Conservation (phyloP, 2,797 vertebrate species). For the Tenualosa ilisha region DNA sequence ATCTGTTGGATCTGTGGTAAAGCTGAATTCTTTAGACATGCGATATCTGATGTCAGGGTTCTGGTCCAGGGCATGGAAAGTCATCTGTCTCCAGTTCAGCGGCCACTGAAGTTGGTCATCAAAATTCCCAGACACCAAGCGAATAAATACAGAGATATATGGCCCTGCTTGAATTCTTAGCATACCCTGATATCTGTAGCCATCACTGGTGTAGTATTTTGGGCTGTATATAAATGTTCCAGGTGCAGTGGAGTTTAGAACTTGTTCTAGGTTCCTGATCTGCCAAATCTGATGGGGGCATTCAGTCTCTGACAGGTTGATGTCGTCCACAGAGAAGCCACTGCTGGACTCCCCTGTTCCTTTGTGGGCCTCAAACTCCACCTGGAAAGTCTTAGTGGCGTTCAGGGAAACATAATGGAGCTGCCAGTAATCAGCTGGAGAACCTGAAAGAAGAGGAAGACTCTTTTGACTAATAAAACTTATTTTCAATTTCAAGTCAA, state of each 20-base stretch:
- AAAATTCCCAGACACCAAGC: constrained; percentile 35
- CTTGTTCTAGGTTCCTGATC: constrained; percentile 71
- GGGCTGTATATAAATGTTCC: constrained; percentile 8
- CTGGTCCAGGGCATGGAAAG: constrained; percentile 82
- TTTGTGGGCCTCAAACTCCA: constrained; percentile 77
- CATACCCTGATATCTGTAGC: constrained; percentile 77
- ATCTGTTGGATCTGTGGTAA: constrained; percentile 62
- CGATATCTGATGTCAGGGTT: constrained; percentile 74
- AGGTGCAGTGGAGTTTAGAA: neutral
- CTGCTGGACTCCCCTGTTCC: constrained; percentile 71
- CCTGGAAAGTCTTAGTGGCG: constrained; percentile 69
- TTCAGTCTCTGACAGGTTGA: constrained; percentile 42
- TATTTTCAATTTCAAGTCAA: too few relatives aligned
- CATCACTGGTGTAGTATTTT: constrained; percentile 71
- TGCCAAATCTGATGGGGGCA: constrained; percentile 71
- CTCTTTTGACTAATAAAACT: too few relatives aligned
- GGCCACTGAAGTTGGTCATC: constrained; percentile 76
- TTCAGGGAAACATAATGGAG: constrained; percentile 74
- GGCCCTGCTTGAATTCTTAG: constrained; percentile 33
- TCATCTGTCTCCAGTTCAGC: constrained; percentile 76
- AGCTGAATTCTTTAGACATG: constrained; percentile 75
- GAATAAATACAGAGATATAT: constrained; percentile 53
- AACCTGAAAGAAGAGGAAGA: constrained; percentile 42
- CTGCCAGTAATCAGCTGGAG: constrained; percentile 72
- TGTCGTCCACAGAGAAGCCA: constrained; percentile 77